Conservation (phyloP, 2,113 vertebrate species). For the Saccopteryx leptura region DNA sequence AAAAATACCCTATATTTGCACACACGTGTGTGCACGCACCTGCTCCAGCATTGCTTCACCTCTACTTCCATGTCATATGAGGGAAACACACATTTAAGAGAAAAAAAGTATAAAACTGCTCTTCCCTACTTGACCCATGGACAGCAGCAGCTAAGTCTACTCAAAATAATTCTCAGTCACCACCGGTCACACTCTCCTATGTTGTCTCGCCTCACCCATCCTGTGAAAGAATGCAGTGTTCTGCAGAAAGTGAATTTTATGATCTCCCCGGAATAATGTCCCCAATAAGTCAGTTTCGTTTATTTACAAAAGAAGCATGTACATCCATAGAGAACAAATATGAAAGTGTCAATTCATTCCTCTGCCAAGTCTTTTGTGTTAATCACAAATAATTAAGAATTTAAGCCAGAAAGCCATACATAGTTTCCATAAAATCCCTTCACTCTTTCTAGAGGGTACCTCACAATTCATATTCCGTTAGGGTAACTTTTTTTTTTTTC, state of each 20-base stretch:
- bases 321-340: background rate
- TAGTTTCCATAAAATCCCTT: conserved; percentile 25
- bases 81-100: background rate
- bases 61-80: background rate
- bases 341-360: background rate
- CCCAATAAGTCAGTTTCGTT: conserved; percentile 11
- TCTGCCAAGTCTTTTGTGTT: conserved; percentile 23
- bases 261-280: background rate
- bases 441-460: background rate
- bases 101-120: background rate
- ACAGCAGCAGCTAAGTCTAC: background rate
- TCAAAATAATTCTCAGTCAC: background rate
- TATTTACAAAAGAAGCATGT: background rate
- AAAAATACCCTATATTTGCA: background rate
- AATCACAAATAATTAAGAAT: background rate
- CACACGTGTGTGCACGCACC: background rate
- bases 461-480: conserved; percentile 22
- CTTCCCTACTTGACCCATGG: background rate
- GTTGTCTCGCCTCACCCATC: background rate
- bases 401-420: background rate
- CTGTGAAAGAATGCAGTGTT: background rate
- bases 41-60: background rate
- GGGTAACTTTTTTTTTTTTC: background rate
- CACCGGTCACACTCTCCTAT: background rate
- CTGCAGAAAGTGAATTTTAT: background rate